Evolutionary conservation across 2,797 vertebrate species (phyloP), one percentile per base, ranked within the genome.

Genomic region (Gymnothorax reevesii): DNA sequence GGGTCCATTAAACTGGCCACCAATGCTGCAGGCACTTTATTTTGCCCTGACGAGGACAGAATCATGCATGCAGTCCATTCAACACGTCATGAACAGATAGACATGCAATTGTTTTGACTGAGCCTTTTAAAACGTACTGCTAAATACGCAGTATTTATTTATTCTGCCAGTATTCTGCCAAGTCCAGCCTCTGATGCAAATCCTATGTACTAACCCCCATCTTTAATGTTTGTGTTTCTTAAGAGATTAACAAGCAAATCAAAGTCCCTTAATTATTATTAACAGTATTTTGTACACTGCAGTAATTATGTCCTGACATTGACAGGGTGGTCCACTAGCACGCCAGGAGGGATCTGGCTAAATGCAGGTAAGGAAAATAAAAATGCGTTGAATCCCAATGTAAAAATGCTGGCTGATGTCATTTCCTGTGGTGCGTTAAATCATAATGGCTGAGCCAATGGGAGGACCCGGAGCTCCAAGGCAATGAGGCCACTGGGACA

Each of bases 1-100:
- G 99, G 98, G 98, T 98, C 96, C 89, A 97, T 99, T 92, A 99
- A 97, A 91, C 91, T 99, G 92, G 98, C 99, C 83, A 98, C 98
- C 85, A 98, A 99, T 17, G 97, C 99, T 84, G 98, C 98, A 54
- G 94, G 99, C 89, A 99, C 98, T 83, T 97, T 99, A 8, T 96
- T 99, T 73, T 93, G 98, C 86, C 98, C 99, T 60, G 99, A 99
- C 92, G 98, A 99, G 97, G 98, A 99, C 87, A 91, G 96, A 89
- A 83, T 0, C 82, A 71, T 73, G 71, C 87, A 66, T 69, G 7
- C 66, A n/a, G 4, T n/a, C 8, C 22, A n/a, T 9, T n/a, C 25
- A 3, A 9, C 8, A 6, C 71, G 4, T 69, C 33, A 42, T 69
- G 42, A 10, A 75, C 71, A 33, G 20, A 42, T 12, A 33, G 71